Percentiles rank a stretch among this genome's conserved stretches.
These are phyloP conservation scores for Lordiphosa andalusiaca DNA, from an alignment of 2,888 invertebrate species.

Conservation along the genomic window DNA sequence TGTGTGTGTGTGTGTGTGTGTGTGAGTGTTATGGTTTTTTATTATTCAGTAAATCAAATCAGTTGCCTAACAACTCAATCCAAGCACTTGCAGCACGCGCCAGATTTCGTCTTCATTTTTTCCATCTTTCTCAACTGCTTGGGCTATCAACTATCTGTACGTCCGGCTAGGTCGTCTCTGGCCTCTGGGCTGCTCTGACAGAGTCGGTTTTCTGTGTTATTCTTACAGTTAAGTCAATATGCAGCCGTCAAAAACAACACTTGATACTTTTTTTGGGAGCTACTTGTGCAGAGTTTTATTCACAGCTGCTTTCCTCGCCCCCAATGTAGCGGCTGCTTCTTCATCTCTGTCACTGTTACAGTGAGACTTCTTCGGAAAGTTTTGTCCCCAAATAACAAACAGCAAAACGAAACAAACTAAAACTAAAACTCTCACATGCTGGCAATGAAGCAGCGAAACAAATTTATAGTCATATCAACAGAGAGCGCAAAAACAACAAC, in stretches of 20 bases:
- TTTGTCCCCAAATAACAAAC: constrained; percentile 46
- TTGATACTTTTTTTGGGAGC: constrained; percentile 68
- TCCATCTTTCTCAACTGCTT: constrained; percentile 34
- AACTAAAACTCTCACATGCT: constrained; percentile 9
- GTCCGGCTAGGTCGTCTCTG: constrained; percentile 16
- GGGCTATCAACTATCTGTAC: constrained; percentile 11
- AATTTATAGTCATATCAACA: constrained; percentile 66
- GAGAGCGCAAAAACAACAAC: constrained; percentile 33
- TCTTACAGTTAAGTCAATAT: constrained; percentile 73
- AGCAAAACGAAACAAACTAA: constrained; percentile 14
- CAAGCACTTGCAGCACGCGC: constrained; percentile 72
- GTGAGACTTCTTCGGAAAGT: constrained; percentile 64
- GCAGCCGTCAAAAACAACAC: constrained; percentile 75
- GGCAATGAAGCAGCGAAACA: constrained; percentile 46
- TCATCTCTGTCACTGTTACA: constrained; percentile 61
- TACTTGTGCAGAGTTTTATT: constrained; percentile 44
- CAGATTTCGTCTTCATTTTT: constrained; percentile 34
- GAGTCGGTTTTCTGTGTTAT: constrained; percentile 42
- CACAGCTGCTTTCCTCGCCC: neutral
- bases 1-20: constrained; percentile 11
- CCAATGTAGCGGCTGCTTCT: constrained; percentile 3
- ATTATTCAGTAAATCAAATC: constrained; percentile 74
- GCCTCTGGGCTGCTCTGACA: constrained; percentile 7
- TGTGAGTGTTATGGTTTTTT: constrained; percentile 64
- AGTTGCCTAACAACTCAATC: constrained; percentile 76